Evolutionary conservation across 2,888 invertebrate genomes (phyloP).

Genomic region (Graphium colonna): DNA sequence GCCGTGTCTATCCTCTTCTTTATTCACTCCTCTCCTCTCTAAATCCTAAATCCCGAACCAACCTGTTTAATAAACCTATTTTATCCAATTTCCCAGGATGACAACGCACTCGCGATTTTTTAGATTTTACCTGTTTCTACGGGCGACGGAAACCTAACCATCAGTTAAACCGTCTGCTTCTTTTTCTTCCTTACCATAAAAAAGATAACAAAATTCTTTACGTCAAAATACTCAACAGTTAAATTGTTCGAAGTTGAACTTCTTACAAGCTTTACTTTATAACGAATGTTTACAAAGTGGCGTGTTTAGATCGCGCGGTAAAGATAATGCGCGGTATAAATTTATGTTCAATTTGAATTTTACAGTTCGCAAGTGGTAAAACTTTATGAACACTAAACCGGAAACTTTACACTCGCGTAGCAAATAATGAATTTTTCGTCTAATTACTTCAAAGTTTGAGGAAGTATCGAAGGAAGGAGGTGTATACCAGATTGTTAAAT

Average conservation of each 20-base stretch:
- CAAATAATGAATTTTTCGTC: conserved; percentile 32
- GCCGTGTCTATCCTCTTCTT: too few species aligned
- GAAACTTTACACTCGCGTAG: conserved; percentile 29
- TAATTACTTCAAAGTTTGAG: conserved; percentile 29
- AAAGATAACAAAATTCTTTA: too few species aligned
- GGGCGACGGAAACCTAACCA: too few species aligned
- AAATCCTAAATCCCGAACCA: too few species aligned
- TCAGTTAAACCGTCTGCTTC: too few species aligned
- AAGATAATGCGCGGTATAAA: conserved; percentile 45
- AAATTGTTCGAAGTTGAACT: conserved; percentile 10
- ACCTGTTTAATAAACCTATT: too few species aligned
- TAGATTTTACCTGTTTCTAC: too few species aligned
- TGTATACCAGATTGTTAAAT: conserved; percentile 14
- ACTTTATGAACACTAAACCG: conserved; percentile 41
- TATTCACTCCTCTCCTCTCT: too few species aligned
- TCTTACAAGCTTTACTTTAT: conserved; percentile 21
- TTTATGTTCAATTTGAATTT: conserved; percentile 58
- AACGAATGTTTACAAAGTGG: conserved; percentile 41
- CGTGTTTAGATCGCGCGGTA: conserved; percentile 35
- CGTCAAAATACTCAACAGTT: too few species aligned
- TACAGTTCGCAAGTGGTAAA: conserved; percentile 48
- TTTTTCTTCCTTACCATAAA: too few species aligned
- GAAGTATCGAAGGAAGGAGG: conserved; percentile 28
- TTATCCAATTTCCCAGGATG: too few species aligned
- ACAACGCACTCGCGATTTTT: too few species aligned